Evolutionary conservation across 2,888 invertebrate species (phyloP).

Genomic region (Spodoptera littoralis): DNA sequence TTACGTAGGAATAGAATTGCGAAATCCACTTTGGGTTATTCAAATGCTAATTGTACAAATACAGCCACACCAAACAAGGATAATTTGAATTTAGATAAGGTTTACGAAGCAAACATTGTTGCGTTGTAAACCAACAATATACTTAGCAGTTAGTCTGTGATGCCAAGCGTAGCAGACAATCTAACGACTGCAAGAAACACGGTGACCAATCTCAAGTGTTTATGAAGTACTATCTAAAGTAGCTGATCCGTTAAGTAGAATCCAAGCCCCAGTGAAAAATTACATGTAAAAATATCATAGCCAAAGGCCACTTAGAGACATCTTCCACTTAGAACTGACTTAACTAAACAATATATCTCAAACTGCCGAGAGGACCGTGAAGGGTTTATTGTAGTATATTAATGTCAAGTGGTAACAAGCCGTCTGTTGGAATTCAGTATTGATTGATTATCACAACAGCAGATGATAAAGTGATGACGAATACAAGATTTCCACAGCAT

Average conservation of each 20-base stretch:
- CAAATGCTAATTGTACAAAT: conserved; percentile 24
- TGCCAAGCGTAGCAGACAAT: conserved; percentile 25
- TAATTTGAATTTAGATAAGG: conserved; percentile 18
- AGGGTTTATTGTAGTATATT: conserved; percentile 25
- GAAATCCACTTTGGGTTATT: conserved; percentile 8
- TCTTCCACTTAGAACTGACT: neutral
- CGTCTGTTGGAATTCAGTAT: conserved; percentile 9
- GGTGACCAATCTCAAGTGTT: conserved; percentile 20
- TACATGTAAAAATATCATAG: conserved; percentile 4
- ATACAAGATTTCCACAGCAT: conserved; percentile 16
- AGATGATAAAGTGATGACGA: conserved; percentile 21
- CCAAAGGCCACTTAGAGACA: conserved; percentile 8
- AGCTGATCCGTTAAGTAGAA: neutral
- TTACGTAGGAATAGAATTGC: neutral
- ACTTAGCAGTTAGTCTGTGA: conserved; percentile 21
- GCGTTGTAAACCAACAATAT: conserved; percentile 28
- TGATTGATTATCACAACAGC: conserved; percentile 8
- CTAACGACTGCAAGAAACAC: conserved; percentile 27
- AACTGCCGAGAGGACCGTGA: neutral
- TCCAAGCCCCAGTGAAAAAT: neutral
- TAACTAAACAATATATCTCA: conserved; percentile 17
- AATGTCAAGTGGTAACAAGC: conserved; percentile 22
- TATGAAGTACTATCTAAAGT: conserved; percentile 15
- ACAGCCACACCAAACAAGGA: neutral
- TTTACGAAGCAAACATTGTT: conserved; percentile 7